Evolutionary conservation across 2,797 vertebrate genomes (phyloP).

Genomic region (Fistularia commersonii): DNA sequence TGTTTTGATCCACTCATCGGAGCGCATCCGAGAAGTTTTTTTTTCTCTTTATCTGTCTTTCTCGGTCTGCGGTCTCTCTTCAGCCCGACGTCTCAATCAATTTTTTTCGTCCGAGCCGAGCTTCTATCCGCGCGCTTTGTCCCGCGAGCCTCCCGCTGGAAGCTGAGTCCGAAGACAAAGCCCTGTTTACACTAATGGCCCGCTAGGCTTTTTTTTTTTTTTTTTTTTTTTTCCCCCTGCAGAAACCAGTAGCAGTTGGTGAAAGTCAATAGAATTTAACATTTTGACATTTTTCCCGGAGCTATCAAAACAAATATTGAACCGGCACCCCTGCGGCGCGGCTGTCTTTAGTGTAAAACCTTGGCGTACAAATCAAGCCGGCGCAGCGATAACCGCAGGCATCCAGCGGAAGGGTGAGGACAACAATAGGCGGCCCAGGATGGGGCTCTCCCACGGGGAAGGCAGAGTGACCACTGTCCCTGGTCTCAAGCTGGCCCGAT

Average conservation of each 20-base stretch:
- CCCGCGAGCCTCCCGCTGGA: constrained; percentile 71
- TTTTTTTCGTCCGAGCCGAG: constrained; percentile 67
- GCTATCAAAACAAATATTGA: constrained; percentile 85
- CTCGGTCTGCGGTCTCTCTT: constrained; percentile 61
- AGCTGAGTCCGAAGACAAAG: constrained; percentile 80
- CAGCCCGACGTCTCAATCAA: constrained; percentile 55
- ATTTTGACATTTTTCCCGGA: constrained; percentile 82
- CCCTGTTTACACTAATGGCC: constrained; percentile 83
- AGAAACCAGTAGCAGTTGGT: constrained; percentile 78
- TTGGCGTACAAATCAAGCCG: constrained; percentile 79
- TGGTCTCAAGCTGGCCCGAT: constrained; percentile 72
- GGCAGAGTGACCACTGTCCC: constrained; percentile 75
- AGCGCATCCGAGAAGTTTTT: constrained; percentile 33
- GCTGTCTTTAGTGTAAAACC: constrained; percentile 76
- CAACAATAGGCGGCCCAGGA: constrained; percentile 78
- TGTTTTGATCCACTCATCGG: constrained; percentile 6
- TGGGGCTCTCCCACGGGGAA: constrained; percentile 73
- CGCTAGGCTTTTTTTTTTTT: constrained; percentile 71
- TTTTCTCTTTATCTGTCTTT: constrained; percentile 59
- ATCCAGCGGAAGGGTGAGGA: constrained; percentile 73
- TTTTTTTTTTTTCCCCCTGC: constrained; percentile 57
- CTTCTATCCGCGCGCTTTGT: constrained; percentile 72
- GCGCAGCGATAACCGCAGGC: constrained; percentile 77
- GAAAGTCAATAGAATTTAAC: constrained; percentile 79
- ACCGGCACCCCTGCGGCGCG: constrained; percentile 73